Conservation (phyloP, 2,113 vertebrate genomes). For the Notarius lentiginosus region DNA sequence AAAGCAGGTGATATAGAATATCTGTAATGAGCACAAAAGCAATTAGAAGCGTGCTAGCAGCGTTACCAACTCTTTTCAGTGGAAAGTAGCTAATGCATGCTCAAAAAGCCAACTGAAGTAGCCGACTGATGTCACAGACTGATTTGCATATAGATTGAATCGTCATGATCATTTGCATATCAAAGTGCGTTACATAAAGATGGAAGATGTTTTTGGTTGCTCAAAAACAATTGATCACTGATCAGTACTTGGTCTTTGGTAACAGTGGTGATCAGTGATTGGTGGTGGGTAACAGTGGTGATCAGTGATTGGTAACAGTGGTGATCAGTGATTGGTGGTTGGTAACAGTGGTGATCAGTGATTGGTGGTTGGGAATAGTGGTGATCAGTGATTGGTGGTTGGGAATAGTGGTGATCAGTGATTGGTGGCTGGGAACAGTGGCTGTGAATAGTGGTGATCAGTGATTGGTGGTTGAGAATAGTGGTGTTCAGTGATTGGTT, state of each 20-base stretch:
- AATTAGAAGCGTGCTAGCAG: neutral
- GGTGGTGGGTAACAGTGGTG: neutral
- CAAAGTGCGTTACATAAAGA: neutral
- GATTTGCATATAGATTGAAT: neutral
- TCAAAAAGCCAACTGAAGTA: neutral
- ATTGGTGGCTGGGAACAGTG: no score
- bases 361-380: neutral
- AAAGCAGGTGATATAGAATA: constrained; percentile 21
- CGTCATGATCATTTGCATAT: neutral
- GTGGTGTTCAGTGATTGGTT: no score
- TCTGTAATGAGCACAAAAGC: constrained; percentile 22
- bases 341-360: neutral
- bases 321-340: neutral
- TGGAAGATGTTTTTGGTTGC: neutral
- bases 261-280: neutral
- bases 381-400: neutral
- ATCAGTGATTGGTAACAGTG: neutral
- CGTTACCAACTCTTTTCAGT: neutral
- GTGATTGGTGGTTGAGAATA: no score
- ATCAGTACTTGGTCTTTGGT: neutral
- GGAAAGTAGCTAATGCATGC: neutral
- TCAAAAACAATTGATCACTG: neutral
- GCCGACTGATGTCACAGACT: neutral
- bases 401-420: neutral
- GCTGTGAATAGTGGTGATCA: no score